Percentiles rank a stretch among this genome's conserved stretches.
These are phyloP conservation scores for Theretra japonica DNA, from an alignment of 2,888 invertebrate species.

Conservation along the genomic window DNA sequence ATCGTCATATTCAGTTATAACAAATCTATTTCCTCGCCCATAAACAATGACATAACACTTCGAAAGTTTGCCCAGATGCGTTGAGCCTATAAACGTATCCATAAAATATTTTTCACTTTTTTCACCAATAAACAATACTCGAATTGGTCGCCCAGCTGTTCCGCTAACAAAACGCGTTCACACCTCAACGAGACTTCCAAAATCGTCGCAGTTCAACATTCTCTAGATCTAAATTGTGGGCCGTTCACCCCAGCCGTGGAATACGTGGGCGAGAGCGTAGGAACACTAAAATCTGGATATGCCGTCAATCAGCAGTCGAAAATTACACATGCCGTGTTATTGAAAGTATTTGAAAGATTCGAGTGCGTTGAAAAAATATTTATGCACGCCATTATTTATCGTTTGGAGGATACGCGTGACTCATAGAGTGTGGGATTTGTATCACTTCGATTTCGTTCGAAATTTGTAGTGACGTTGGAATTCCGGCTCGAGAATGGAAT, in stretches of 20 bases:
- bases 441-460: background rate
- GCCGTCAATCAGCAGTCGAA: constrained; percentile 53
- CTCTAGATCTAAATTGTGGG: constrained; percentile 44
- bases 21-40: background rate
- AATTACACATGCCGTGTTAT: constrained; percentile 40
- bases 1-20: background rate
- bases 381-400: constrained; percentile 5
- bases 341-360: constrained; percentile 31
- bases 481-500: background rate
- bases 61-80: background rate
- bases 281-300: constrained; percentile 60
- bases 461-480: background rate
- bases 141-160: constrained; percentile 12
- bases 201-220: constrained; percentile 45
- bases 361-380: constrained; percentile 31
- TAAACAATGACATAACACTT: background rate
- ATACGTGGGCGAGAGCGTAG: constrained; percentile 61
- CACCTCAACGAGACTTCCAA: constrained; percentile 23
- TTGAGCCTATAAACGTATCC: background rate
- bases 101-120: background rate
- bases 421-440: constrained; percentile 4
- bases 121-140: background rate
- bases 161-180: background rate
- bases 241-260: constrained; percentile 52
- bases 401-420: constrained; percentile 1